These are phyloP conservation scores for Zosterops borbonicus DNA, from an alignment of 2,113 vertebrate genomes.

Conservation along the genomic window DNA sequence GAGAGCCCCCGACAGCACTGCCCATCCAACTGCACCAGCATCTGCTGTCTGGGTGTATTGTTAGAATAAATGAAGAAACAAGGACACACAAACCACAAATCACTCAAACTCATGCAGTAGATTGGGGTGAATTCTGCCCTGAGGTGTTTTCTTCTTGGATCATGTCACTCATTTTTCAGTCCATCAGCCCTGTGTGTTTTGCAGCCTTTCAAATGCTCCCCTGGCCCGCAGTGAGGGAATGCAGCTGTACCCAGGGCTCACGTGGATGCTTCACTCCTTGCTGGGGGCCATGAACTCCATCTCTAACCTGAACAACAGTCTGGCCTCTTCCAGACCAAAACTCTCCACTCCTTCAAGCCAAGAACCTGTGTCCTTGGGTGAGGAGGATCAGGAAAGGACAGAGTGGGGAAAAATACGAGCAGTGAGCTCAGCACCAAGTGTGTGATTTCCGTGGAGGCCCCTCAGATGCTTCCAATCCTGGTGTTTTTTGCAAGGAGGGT, in stretches of 20 bases:
- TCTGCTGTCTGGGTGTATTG: background rate
- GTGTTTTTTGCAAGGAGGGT: background rate
- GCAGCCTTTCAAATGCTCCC: background rate
- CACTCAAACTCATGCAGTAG: background rate
- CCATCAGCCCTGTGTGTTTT: background rate
- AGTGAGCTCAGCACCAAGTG: slow-evolving; percentile 4
- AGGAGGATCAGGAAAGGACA: slow-evolving; percentile 35
- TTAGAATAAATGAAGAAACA: background rate
- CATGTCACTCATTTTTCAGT: background rate
- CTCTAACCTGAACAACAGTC: background rate
- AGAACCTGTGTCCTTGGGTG: background rate
- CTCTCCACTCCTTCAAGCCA: background rate
- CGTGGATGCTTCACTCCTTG: background rate
- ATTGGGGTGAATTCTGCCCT: background rate
- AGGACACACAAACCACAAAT: background rate
- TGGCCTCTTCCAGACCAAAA: background rate
- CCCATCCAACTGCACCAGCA: background rate
- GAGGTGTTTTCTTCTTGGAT: background rate
- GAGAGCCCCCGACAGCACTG: background rate
- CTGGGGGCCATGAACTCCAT: background rate
- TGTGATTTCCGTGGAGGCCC: slow-evolving; percentile 25
- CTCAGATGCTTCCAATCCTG: slow-evolving; percentile 5
- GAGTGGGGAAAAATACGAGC: background rate
- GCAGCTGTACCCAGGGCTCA: background rate
- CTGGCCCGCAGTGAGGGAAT: background rate